Percentiles rank a stretch among this genome's conserved stretches.
phyloP scores from a whole-genome alignment of 2,888 invertebrate genomes.

The Caenorhabditis zanzibari region DNA sequence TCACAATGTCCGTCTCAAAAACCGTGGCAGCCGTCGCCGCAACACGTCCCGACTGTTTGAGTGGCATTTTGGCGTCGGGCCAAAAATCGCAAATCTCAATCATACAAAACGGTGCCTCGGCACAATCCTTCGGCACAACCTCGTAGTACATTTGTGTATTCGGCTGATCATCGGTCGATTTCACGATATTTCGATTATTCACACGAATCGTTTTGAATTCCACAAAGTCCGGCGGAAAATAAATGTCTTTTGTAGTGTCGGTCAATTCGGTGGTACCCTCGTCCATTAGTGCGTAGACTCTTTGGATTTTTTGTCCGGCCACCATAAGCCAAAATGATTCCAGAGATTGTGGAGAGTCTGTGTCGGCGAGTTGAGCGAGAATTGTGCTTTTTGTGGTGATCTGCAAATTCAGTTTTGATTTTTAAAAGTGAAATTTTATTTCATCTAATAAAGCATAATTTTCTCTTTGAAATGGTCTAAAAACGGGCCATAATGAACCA shows the following conservation, averaged over 20 bases:
- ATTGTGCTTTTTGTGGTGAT: constrained; percentile 13
- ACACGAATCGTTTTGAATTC: constrained; percentile 53
- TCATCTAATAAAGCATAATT: too few species aligned
- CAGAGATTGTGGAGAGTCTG: constrained; percentile 11
- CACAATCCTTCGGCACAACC: constrained; percentile 56
- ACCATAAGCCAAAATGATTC: constrained; percentile 52
- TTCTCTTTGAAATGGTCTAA: too few species aligned
- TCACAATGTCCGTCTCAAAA: constrained; percentile 58
- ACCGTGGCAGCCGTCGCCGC: constrained; percentile 37
- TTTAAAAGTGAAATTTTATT: too few species aligned
- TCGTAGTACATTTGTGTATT: constrained; percentile 49
- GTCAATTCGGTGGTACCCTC: constrained; percentile 17
- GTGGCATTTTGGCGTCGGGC: constrained; percentile 48
- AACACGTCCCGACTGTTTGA: neutral
- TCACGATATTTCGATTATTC: constrained; percentile 35
- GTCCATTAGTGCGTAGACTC: constrained; percentile 25
- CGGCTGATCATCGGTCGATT: constrained; percentile 16
- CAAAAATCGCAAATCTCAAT: constrained; percentile 60
- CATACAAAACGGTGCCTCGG: constrained; percentile 58
- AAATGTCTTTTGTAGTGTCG: constrained; percentile 10
- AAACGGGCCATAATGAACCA: too few species aligned
- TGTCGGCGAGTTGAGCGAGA: constrained; percentile 40
- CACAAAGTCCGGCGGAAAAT: constrained; percentile 45
- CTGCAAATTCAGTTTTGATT: constrained; percentile 25
- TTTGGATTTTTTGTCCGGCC: constrained; percentile 40